Evolutionary conservation across 2,888 invertebrate species (phyloP).

Genomic region (Beris chalybata): DNA sequence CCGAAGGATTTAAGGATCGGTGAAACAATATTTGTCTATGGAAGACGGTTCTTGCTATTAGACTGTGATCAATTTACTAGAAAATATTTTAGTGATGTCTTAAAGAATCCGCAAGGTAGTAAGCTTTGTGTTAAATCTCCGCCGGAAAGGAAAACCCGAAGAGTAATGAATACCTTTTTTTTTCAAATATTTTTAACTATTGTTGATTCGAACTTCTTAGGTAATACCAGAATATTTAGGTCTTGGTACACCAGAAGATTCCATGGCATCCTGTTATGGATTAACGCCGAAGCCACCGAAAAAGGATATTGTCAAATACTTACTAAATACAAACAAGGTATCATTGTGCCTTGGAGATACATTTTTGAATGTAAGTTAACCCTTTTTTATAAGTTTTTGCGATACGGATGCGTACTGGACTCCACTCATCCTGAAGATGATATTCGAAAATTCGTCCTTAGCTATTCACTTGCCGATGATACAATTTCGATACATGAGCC

Average conservation of each 20-base stretch:
- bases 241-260: slow-evolving; percentile 77
- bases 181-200: not conserved
- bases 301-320: slow-evolving; percentile 74
- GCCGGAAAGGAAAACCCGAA: slow-evolving; percentile 42
- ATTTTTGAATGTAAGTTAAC: no score
- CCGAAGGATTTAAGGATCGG: slow-evolving; percentile 79
- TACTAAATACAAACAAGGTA: slow-evolving; percentile 71
- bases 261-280: slow-evolving; percentile 70
- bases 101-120: slow-evolving; percentile 41
- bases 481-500: slow-evolving; percentile 75
- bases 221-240: slow-evolving; percentile 41
- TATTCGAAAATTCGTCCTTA: slow-evolving; percentile 73
- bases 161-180: slow-evolving; percentile 35
- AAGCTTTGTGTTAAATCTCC: slow-evolving; percentile 50
- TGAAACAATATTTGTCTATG: slow-evolving; percentile 68
- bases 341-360: slow-evolving; percentile 42
- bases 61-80: slow-evolving; percentile 82
- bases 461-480: slow-evolving; percentile 76
- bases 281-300: slow-evolving; percentile 72
- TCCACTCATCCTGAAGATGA: slow-evolving; percentile 77
- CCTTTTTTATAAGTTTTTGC: slow-evolving; percentile 56
- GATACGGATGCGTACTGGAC: slow-evolving; percentile 77
- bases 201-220: slow-evolving; percentile 38
- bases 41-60: slow-evolving; percentile 71
- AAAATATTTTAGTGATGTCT: slow-evolving; percentile 65